Evolutionary conservation across 2,888 invertebrate genomes (phyloP).

Genomic region (Geotrupes spiniger): DNA sequence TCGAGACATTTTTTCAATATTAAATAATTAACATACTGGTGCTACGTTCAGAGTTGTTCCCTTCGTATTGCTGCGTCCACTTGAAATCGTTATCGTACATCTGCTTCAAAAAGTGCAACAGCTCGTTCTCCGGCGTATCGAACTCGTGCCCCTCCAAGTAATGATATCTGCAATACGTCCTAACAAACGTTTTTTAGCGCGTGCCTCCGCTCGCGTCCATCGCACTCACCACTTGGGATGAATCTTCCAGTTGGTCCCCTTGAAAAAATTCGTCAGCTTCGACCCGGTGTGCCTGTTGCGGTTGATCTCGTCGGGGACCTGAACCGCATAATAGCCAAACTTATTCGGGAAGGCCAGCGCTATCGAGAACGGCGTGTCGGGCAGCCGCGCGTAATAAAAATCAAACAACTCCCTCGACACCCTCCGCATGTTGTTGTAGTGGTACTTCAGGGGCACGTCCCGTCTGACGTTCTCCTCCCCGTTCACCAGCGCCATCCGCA

Average conservation of each 20-base stretch:
- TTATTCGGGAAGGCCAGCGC: conserved; percentile 78
- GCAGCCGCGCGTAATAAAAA: conserved; percentile 78
- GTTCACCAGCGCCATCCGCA: conserved; percentile 71
- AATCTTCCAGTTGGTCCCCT: conserved; percentile 70
- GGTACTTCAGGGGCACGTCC: conserved; percentile 71
- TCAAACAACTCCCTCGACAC: conserved; percentile 76
- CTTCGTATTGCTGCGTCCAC: conserved; percentile 63
- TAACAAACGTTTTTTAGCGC: conserved; percentile 39
- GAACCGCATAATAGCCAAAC: conserved; percentile 72
- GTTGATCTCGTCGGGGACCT: conserved; percentile 75
- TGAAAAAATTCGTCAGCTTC: conserved; percentile 71
- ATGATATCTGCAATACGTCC: conserved; percentile 87
- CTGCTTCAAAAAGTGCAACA: conserved; percentile 70
- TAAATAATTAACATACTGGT: no score
- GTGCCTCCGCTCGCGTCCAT: no score
- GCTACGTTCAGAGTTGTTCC: conserved; percentile 7
- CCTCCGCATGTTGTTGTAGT: conserved; percentile 82
- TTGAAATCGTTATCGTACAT: conserved; percentile 59
- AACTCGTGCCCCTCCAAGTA: conserved; percentile 77
- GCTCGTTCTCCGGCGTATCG: conserved; percentile 68
- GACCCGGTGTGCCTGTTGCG: conserved; percentile 64
- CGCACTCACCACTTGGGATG: conserved; percentile 87
- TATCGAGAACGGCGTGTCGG: conserved; percentile 84
- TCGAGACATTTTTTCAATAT: no score
- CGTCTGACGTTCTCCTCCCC: conserved; percentile 64